These are phyloP conservation scores for Dolichotis patagonum DNA, from an alignment of 2,113 vertebrate species.

Conservation along the genomic window DNA sequence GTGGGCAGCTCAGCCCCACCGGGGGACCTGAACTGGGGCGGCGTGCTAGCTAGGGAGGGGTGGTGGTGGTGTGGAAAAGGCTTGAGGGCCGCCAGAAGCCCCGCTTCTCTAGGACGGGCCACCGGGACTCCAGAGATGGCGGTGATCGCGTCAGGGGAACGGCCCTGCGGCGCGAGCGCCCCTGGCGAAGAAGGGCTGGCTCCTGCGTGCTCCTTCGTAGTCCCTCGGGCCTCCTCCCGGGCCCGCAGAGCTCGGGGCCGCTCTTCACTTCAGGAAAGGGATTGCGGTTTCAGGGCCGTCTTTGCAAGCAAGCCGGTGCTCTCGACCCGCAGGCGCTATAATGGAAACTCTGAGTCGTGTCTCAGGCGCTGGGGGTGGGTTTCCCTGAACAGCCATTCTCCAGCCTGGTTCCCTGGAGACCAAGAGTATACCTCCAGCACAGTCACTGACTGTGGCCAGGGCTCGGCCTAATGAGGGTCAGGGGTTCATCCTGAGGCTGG, in stretches of 20 bases:
- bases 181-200: background rate
- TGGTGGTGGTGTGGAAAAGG: background rate
- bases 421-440: background rate
- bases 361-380: conserved; percentile 59
- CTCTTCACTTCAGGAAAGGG: background rate
- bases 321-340: conserved; percentile 54
- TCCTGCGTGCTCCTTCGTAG: background rate
- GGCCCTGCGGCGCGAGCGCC: background rate
- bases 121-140: background rate
- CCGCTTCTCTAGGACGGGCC: too few species aligned
- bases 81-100: background rate
- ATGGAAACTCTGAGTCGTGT: conserved; percentile 77
- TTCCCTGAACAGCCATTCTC: conserved; percentile 47
- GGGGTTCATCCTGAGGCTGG: background rate
- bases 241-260: background rate
- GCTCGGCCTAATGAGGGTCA: background rate
- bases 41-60: background rate
- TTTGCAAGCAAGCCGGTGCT: conserved; percentile 56
- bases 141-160: background rate
- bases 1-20: background rate
- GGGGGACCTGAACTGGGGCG: background rate
- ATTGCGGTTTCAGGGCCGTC: conserved; percentile 35
- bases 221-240: background rate
- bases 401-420: conserved; percentile 41
- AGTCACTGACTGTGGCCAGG: background rate